Evolutionary conservation across 1,140 invertebrate genomes (phyloP).

Genomic region (Bradysia coprophila): DNA sequence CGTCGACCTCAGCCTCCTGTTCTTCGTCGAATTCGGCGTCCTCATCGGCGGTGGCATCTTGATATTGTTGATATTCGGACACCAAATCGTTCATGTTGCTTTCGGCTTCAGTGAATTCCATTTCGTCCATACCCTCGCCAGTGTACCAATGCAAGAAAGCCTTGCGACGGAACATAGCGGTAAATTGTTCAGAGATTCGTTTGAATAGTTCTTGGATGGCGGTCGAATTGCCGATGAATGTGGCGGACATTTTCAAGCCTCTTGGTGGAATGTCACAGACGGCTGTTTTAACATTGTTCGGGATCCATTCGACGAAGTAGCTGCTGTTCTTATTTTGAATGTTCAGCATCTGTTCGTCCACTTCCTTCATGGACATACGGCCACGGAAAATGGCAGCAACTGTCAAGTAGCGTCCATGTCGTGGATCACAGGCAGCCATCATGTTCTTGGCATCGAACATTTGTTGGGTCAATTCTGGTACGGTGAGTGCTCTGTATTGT

Average conservation of each 20-base stretch:
- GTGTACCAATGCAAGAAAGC: too few species aligned
- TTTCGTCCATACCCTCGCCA: too few species aligned
- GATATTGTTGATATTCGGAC: slow-evolving; percentile 84
- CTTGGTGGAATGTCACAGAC: slow-evolving; percentile 44
- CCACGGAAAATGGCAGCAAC: slow-evolving; percentile 82
- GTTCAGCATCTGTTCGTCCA: slow-evolving; percentile 52
- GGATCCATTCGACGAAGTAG: too few species aligned
- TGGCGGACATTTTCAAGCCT: slow-evolving; percentile 47
- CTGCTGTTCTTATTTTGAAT: slow-evolving; percentile 50
- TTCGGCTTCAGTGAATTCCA: too few species aligned
- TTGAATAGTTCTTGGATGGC: slow-evolving; percentile 46
- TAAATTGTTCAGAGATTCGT: slow-evolving; percentile 52
- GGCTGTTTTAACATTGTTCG: slow-evolving; percentile 41
- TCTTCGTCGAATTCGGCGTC: slow-evolving; percentile 46
- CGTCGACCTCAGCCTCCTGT: slow-evolving; percentile 22
- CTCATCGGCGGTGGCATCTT: slow-evolving; percentile 52
- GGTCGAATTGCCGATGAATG: slow-evolving; percentile 47
- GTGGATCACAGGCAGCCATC: slow-evolving; percentile 46
- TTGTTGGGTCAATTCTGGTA: slow-evolving; percentile 67
- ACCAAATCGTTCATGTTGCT: too few species aligned
- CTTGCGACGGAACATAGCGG: slow-evolving; percentile 65
- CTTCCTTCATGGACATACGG: slow-evolving; percentile 80
- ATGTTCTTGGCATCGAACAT: slow-evolving; percentile 66
- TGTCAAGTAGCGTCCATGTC: too few species aligned
- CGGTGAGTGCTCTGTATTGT: slow-evolving; percentile 60